Conservation (phyloP, 2,113 vertebrate species). For the Nanorana parkeri region DNA sequence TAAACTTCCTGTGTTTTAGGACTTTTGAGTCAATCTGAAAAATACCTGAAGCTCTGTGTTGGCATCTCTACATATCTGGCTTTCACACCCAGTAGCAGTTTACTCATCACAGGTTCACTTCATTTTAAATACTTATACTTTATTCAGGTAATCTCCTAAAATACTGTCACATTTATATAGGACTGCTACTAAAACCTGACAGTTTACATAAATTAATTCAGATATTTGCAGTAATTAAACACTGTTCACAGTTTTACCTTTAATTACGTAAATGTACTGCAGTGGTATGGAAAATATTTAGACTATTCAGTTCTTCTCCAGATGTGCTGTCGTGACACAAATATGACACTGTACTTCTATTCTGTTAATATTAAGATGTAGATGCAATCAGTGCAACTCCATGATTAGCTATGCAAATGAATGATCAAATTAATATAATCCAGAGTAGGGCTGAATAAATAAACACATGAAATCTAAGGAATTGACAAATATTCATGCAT, state of each 20-base stretch:
- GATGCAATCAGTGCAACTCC: conserved; percentile 47
- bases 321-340: conserved; percentile 39
- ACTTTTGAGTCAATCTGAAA: no score
- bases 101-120: no score
- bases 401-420: conserved; percentile 49
- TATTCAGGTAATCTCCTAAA: no score
- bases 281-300: conserved; percentile 15
- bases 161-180: no score
- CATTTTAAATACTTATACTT: no score
- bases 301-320: conserved; percentile 28
- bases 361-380: conserved; percentile 49
- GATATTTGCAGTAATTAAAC: conserved; percentile 10
- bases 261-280: not conserved
- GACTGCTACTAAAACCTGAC: not conserved
- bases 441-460: conserved; percentile 41
- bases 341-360: conserved; percentile 19
- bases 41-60: no score
- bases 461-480: conserved; percentile 41
- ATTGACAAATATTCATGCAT: conserved; percentile 40
- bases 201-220: no score
- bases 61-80: no score
- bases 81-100: no score
- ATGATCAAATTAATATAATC: conserved; percentile 45
- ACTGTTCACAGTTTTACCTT: conserved; percentile 10
- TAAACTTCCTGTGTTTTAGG: no score